Evolutionary conservation across 2,113 vertebrate genomes (phyloP).

Genomic region (Dolichotis patagonum): DNA sequence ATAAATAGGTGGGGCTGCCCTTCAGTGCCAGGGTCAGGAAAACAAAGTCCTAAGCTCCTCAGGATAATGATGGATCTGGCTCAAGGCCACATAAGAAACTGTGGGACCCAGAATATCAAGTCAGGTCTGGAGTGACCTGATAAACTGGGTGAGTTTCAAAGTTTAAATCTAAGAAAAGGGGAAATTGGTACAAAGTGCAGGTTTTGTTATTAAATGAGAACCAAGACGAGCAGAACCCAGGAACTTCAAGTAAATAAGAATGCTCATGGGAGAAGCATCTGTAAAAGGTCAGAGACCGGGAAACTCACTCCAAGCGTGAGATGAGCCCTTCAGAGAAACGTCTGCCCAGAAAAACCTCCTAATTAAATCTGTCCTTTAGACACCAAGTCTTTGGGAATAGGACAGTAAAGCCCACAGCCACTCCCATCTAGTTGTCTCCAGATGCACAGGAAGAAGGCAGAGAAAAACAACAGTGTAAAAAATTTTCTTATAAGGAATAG

Average conservation of each 20-base stretch:
- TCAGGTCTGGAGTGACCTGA: background rate
- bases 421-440: background rate
- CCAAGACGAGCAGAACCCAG: background rate
- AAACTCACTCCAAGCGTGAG: background rate
- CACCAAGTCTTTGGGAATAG: background rate
- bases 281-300: background rate
- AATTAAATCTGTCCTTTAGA: background rate
- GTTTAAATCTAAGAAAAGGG: background rate
- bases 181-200: background rate
- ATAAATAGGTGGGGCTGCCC: background rate
- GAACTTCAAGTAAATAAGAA: rapidly evolving
- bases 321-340: background rate
- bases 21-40: background rate
- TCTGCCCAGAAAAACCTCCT: background rate
- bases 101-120: background rate
- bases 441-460: background rate
- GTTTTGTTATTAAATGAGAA: background rate
- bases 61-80: background rate
- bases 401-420: background rate
- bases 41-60: background rate
- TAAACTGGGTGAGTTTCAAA: background rate
- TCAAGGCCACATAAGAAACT: background rate
- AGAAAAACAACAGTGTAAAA: background rate
- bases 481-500: background rate
- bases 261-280: rapidly evolving